phyloP scores from a whole-genome alignment of 2,888 invertebrate species.

The Hetaerina titia region DNA sequence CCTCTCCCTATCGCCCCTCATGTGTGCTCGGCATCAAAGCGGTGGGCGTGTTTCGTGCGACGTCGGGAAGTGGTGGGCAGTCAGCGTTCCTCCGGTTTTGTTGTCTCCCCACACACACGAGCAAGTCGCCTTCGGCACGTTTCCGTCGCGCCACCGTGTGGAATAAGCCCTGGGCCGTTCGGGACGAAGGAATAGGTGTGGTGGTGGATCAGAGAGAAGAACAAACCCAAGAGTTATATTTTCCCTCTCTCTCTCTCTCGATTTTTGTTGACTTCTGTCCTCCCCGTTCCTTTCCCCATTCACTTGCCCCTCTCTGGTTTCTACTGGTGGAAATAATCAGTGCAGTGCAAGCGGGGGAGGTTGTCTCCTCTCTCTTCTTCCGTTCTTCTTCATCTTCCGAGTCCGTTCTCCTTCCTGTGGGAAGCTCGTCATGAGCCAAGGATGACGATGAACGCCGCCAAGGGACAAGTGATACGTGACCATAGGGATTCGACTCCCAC shows the following conservation, averaged over 20 bases:
- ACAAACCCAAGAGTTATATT: neutral
- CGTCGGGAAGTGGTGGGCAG: neutral
- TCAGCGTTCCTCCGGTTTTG: neutral
- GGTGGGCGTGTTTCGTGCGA: neutral
- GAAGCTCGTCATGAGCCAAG: slow-evolving; percentile 49
- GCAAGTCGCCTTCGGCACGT: neutral
- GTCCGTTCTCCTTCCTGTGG: slow-evolving; percentile 26
- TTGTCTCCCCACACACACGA: neutral
- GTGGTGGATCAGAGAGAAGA: neutral
- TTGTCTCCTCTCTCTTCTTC: neutral
- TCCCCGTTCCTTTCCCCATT: neutral
- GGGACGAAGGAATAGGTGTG: neutral
- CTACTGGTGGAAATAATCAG: slow-evolving; percentile 13
- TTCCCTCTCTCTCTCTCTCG: neutral
- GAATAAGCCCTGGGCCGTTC: neutral
- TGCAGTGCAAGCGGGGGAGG: slow-evolving; percentile 20
- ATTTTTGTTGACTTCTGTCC: neutral
- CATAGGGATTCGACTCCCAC: slow-evolving; percentile 61
- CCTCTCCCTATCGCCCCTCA: neutral
- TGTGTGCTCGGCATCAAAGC: neutral
- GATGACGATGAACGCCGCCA: slow-evolving; percentile 50
- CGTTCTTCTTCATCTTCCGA: neutral
- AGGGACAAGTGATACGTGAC: slow-evolving; percentile 60
- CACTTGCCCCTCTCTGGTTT: too few relatives aligned
- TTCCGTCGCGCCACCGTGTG: neutral